Evolutionary conservation across 2,113 vertebrate species (phyloP), one percentile per base, ranked within the genome.

Genomic region (Phaethornis superciliosus): DNA sequence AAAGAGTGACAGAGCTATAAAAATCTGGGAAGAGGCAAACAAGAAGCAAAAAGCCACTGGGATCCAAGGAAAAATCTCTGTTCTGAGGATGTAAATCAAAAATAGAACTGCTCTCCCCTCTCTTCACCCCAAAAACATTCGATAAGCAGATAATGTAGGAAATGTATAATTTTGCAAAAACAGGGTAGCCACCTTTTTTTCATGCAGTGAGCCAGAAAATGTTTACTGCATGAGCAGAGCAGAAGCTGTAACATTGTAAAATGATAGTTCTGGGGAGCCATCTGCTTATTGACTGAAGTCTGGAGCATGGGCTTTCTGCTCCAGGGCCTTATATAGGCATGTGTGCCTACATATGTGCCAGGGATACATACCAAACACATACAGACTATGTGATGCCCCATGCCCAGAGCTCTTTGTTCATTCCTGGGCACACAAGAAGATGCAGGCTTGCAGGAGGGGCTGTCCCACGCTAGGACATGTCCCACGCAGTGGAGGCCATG

Each of bases 151-250:
- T 86, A 96, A 91, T 37, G 54, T 75, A 56, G 76, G 88, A 83
- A 93, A 92, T 63, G 82, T 64, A 69, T 90, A 88, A 91, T 94
- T 97, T 91, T 90, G 89, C 89, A 89, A 88, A 96, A 62, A 85
- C 69, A n/a, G 1, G 1, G 60, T 78, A 87, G 80, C 80, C 68
- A 89, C 71, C 51, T 68, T 89, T 96, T 96, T 94, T 75, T 56
- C 84, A 52, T 63, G 78, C 90, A 88, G 62, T 80, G 94, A 97
- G 94, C 78, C 85, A 96, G 96, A 86, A 92, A 97, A 94, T 91
- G 94, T 96, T 97, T 91, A 94, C 92, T 52, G 27, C 91, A 32
- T 80, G 88, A 96, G 84, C 95, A 93, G 95, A 95, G 94, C 97
- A 97, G 89, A 90, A 94, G 89, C 92, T 88, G 68, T 94, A 95